phyloP scores from a whole-genome alignment of 2,797 vertebrate genomes.

The Etheostoma perlongum region DNA sequence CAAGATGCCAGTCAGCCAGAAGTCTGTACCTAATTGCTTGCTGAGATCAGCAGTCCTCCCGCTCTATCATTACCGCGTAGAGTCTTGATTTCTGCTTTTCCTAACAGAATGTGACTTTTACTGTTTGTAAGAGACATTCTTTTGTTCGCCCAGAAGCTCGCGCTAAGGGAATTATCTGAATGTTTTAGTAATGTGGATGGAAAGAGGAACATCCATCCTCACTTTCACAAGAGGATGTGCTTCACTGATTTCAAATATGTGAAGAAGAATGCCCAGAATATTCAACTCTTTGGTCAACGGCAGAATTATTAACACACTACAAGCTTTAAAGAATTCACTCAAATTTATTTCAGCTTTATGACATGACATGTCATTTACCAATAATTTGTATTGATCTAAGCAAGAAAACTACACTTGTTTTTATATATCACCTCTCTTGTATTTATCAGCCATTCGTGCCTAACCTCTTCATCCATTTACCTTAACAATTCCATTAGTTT shows the following conservation, averaged over 20 bases:
- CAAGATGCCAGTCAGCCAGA: slow-evolving; percentile 56
- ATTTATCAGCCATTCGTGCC: not conserved
- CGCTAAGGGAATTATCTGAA: slow-evolving; percentile 25
- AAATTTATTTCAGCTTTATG: slow-evolving; percentile 18
- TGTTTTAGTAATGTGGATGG: slow-evolving; percentile 34
- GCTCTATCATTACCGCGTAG: slow-evolving; percentile 27
- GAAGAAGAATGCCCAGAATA: not conserved
- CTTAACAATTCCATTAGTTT: slow-evolving; percentile 34
- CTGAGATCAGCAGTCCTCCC: slow-evolving; percentile 68
- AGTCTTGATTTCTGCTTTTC: slow-evolving; percentile 64
- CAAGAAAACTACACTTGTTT: slow-evolving; percentile 9
- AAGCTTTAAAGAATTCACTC: slow-evolving; percentile 4
- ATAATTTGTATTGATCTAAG: slow-evolving; percentile 28
- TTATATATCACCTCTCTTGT: not conserved
- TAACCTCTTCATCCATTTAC: slow-evolving; percentile 35
- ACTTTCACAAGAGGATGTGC: not conserved
- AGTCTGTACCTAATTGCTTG: slow-evolving; percentile 73
- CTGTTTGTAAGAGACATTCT: slow-evolving; percentile 44
- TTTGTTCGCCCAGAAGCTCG: slow-evolving; percentile 35
- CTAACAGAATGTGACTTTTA: slow-evolving; percentile 64
- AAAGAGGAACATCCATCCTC: slow-evolving; percentile 31
- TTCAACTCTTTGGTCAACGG: slow-evolving; percentile 2
- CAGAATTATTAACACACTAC: slow-evolving; percentile 8
- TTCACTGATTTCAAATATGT: slow-evolving; percentile 26
- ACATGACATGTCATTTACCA: not conserved